phyloP scores from a whole-genome alignment of 2,888 invertebrate genomes.

The Epirrhoe alternata region DNA sequence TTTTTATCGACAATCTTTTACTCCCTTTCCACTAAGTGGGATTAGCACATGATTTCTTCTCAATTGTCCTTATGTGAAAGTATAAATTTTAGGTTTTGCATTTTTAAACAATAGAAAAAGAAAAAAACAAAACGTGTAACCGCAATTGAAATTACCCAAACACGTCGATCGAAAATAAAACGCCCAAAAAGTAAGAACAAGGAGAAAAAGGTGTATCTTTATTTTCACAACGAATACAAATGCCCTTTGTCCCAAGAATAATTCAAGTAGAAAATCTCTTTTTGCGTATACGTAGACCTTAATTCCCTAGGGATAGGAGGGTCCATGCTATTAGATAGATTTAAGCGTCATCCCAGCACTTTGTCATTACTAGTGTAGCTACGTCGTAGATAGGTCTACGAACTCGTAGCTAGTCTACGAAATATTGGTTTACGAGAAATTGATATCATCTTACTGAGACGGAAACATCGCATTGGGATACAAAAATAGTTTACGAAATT shows the following conservation, averaged over 20 bases:
- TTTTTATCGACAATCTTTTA: too few species aligned
- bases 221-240: constrained; percentile 43
- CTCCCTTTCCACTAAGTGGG: too few species aligned
- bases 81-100: not conserved
- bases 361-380: constrained; percentile 24
- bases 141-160: constrained; percentile 21
- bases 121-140: not conserved
- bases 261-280: constrained; percentile 47
- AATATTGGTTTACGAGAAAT: not conserved
- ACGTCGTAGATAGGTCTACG: constrained; percentile 8
- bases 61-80: too few species aligned
- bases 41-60: too few species aligned
- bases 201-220: constrained; percentile 41
- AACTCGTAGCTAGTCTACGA: constrained; percentile 6
- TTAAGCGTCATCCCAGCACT: constrained; percentile 33
- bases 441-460: not conserved
- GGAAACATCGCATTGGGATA: not conserved
- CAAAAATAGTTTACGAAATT: not conserved
- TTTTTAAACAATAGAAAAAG: not conserved
- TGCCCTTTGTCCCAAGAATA: constrained; percentile 41
- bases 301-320: constrained; percentile 40
- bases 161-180: constrained; percentile 24
- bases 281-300: constrained; percentile 41
- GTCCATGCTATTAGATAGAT: constrained; percentile 42
- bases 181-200: constrained; percentile 20